A percentile compares a stretch with the other conserved stretches of the same genome.
phyloP scores from a whole-genome alignment of 2,113 vertebrate species.

The Toxostoma redivivum region DNA sequence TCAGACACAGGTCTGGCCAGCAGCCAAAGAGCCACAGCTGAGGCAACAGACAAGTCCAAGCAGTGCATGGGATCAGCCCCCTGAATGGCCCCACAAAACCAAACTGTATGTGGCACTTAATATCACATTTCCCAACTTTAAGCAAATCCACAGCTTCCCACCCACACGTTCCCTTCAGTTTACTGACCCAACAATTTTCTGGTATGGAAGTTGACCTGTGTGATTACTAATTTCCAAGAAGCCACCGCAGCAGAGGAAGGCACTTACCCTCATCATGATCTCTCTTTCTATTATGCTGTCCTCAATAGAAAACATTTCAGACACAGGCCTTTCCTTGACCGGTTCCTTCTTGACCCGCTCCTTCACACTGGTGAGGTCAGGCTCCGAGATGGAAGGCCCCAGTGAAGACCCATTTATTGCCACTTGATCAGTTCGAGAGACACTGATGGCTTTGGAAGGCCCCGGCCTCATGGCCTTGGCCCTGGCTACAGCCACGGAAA shows the following conservation, averaged over 20 bases:
- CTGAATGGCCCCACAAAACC: background rate
- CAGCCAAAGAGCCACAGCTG: background rate
- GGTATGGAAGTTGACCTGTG: background rate
- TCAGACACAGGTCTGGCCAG: background rate
- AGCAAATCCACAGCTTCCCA: background rate
- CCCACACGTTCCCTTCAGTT: accelerated
- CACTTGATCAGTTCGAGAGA: constrained; percentile 83
- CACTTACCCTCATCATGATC: constrained; percentile 90
- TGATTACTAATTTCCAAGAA: background rate
- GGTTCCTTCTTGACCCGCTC: constrained; percentile 94
- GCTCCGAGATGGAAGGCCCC: constrained; percentile 93
- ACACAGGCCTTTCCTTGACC: constrained; percentile 93
- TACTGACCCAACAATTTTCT: background rate
- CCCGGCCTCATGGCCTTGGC: constrained; percentile 65
- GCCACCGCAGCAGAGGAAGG: background rate
- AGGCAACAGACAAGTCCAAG: background rate
- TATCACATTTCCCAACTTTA: background rate
- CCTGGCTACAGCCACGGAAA: constrained; percentile 65
- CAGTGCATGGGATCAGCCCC: background rate
- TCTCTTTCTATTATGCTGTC: constrained; percentile 97
- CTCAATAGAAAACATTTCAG: constrained; percentile 95
- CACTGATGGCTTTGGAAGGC: constrained; percentile 74
- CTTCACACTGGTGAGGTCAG: constrained; percentile 94
- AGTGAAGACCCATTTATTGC: constrained; percentile 82
- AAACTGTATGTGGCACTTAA: background rate